phyloP scores from a whole-genome alignment of 2,888 invertebrate genomes.

The Fissipunctia ypsillon region DNA sequence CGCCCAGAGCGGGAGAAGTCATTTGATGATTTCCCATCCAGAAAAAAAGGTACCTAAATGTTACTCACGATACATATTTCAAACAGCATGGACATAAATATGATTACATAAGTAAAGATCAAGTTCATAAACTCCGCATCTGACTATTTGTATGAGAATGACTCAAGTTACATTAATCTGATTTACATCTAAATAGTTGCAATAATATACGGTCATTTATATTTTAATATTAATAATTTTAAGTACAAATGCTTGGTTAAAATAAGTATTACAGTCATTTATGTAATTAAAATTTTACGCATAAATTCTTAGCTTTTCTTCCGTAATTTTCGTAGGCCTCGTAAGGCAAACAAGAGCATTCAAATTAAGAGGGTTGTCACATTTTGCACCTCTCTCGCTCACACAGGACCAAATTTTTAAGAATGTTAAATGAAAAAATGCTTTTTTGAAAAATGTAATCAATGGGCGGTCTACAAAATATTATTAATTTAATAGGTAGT shows the following conservation, averaged over 20 bases:
- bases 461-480: too few species aligned
- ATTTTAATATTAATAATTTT: not conserved
- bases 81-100: constrained; percentile 16
- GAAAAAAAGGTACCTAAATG: constrained; percentile 1
- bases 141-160: constrained; percentile 17
- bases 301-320: not conserved
- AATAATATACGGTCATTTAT: not conserved
- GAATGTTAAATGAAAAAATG: too few species aligned
- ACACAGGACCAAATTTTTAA: too few species aligned
- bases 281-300: not conserved
- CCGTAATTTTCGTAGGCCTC: not conserved
- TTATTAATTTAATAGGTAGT: too few species aligned
- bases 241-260: not conserved
- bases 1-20: too few species aligned
- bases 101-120: constrained; percentile 11
- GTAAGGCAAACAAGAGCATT: not conserved
- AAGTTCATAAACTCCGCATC: constrained; percentile 1
- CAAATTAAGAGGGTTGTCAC: too few species aligned
- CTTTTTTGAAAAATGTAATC: too few species aligned
- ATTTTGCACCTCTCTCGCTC: too few species aligned
- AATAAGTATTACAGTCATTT: not conserved
- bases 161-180: constrained; percentile 13
- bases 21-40: too few species aligned
- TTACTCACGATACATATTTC: constrained; percentile 5
- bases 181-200: constrained; percentile 27